Base-by-base conservation (phyloP, 1,140 invertebrate genomes). In the Caenorhabditis inopinata region DNA sequence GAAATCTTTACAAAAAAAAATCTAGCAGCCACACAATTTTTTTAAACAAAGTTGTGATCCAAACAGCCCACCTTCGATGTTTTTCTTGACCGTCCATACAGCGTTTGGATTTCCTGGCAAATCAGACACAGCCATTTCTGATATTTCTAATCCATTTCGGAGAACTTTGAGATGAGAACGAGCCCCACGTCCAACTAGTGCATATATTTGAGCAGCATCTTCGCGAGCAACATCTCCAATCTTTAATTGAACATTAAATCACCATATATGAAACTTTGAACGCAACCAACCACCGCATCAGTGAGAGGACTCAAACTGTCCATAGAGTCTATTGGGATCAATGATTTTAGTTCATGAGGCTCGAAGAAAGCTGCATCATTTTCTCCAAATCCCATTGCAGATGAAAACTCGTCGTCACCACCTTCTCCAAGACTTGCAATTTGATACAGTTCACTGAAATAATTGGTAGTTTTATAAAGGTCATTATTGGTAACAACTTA, bases 281-380 rank as follows among this genome's bases (percentile, higher is more conserved):
- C n/a, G n/a, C n/a, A 74, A 74, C 38, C 1, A 18, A 58, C 38
- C 25, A 68, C 58, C 0, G 58, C 58, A 42, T 68, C 58, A 9
- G 58, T 68, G 23, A 99, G 96, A 0, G 97, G 97, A 1, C 95
- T 96, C 14, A 99, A 91, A 58, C 95, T 97, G 85, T 98, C 96
- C 90, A 99, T 92, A 91, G 99, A 96, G 91, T 99, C 97, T 1
- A 99, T 96, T 81, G 97, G 90, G 5, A 99, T 95, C 7, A 99
- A 91, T 92, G 99, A 99, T 86, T 96, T 93, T 0, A 99, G 90
- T 2, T 93, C 92, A 86, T 97, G 91, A 16, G 96, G 96, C 7
- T 95, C 95, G 91, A 99, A 99, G 91, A 99, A 98, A 89, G 99
- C 99, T 3, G 96, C 98, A 85, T 99, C 97, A 5, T 96, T 97